Base-by-base conservation (phyloP, 2,113 vertebrate species). In the Ondatra zibethicus region DNA sequence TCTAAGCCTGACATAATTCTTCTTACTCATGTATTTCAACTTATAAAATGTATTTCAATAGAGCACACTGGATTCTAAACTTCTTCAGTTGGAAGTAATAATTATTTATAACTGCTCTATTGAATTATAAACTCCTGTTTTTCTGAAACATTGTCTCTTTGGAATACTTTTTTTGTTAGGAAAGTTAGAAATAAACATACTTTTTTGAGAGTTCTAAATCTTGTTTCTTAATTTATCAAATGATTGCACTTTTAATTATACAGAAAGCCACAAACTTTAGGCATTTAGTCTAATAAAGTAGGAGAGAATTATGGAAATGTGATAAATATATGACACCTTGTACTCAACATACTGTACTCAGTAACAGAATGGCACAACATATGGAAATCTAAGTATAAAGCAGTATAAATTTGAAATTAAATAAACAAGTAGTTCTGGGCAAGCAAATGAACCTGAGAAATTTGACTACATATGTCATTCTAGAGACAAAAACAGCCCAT, bases 301-400 rank as follows among this genome's bases (percentile, higher is more conserved):
- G 88, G 88, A 92, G 68, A 94, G 91, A 97, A 80, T 55, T 97
- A 94, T 96, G 70, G 68, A 96, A 97, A 97, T 95, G 92, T 97
- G 95, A 97, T 96, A 97, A 97, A 97, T 96, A 98, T 45, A 95
- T 96, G 94, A 97, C 96, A 97, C 97, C 96, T 98, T 97, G 70
- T 96, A 95, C 87, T 97, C 89, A 95, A 91, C 96, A 98, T 97
- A 96, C 87, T 93, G 89, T 97, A 92, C 84, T 94, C 80, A 70
- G 96, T 89, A 95, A 95, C 97, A 98, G 96, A 97, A 98, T 92
- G 96, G 84, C 84, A 97, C 85, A 97, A 92, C 95, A 97, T 97
- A 97, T 98, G 96, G 96, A 97, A 97, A 97, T 97, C 96, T 98
- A 97, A 98, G 91, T 97, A 98, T 97, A 98, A 98, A 97, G 58